Evolutionary conservation across 1,140 invertebrate species (phyloP).

Genomic region (Megalonaias nervosa): DNA sequence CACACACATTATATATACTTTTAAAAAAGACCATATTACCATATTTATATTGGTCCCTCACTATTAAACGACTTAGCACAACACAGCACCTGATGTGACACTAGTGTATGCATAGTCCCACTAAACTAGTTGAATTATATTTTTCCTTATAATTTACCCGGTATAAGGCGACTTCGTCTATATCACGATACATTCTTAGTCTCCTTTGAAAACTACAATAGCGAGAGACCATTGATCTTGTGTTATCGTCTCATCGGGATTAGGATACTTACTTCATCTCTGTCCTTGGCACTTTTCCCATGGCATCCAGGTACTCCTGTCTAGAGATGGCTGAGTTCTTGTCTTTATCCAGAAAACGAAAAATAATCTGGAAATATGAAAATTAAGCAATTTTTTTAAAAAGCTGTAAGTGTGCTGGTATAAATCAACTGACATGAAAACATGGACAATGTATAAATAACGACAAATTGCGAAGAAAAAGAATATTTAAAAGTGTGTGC

Average conservation of each 20-base stretch:
- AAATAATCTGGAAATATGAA: conserved; percentile 50
- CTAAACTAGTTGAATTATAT: not conserved
- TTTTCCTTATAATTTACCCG: not conserved
- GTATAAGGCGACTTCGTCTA: not conserved
- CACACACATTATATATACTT: too few relatives aligned
- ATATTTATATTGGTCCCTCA: too few relatives aligned
- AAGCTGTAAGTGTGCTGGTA: too few relatives aligned
- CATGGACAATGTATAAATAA: too few relatives aligned
- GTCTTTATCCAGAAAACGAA: conserved; percentile 46
- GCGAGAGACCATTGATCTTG: not conserved
- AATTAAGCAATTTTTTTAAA: not conserved
- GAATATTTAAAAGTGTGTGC: too few relatives aligned
- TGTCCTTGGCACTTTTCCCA: conserved; percentile 49
- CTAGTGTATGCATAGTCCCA: not conserved
- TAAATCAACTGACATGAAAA: too few relatives aligned
- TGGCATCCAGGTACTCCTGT: conserved; percentile 45
- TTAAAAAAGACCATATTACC: not conserved
- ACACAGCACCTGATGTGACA: not conserved
- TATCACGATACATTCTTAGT: not conserved
- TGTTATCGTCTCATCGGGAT: not conserved
- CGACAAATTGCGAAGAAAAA: too few relatives aligned
- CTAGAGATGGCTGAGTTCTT: conserved; percentile 48
- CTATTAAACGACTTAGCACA: too few relatives aligned
- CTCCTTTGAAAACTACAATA: not conserved
- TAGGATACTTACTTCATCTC: conserved; percentile 50